Percentiles rank a stretch among this genome's conserved stretches.
These are phyloP conservation scores for Brachyistius frenatus DNA, from an alignment of 2,113 vertebrate species.

Conservation along the genomic window DNA sequence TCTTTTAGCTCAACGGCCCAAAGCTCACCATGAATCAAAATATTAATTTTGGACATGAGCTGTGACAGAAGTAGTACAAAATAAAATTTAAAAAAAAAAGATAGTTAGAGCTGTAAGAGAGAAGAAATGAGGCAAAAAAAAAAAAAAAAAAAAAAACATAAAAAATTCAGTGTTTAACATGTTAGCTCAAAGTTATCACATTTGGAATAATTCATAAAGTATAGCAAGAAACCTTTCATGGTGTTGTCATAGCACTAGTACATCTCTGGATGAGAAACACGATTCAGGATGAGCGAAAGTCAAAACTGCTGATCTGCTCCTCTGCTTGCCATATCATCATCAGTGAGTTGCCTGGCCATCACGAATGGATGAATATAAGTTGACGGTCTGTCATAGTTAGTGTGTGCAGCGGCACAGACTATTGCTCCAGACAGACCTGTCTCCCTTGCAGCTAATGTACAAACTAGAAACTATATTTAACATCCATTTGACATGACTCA, in stretches of 20 bases:
- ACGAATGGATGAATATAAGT: conserved; percentile 44
- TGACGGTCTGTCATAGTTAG: conserved; percentile 62
- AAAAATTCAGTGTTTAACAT: neutral
- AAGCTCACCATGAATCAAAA: neutral
- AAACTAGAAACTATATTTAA: conserved; percentile 57
- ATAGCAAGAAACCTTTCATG: neutral
- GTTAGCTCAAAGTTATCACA: neutral
- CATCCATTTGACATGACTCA: conserved; percentile 57
- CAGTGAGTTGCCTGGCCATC: conserved; percentile 26
- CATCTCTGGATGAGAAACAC: neutral
- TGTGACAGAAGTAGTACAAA: neutral
- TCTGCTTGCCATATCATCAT: conserved; percentile 54
- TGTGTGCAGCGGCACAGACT: conserved; percentile 38
- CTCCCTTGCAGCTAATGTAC: conserved; percentile 43
- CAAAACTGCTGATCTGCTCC: conserved; percentile 59
- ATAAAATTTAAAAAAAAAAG: neutral
- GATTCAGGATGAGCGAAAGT: conserved; percentile 27
- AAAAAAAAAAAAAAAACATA: neutral
- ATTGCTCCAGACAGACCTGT: conserved; percentile 58
- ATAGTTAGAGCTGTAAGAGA: neutral
- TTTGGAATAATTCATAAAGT: conserved; percentile 34
- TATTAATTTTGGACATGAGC: conserved; percentile 5
- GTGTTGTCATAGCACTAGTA: neutral
- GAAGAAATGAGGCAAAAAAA: neutral
- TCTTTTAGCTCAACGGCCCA: neutral